phyloP scores from a whole-genome alignment of 2,113 vertebrate genomes.

The Oryzias melastigma region DNA sequence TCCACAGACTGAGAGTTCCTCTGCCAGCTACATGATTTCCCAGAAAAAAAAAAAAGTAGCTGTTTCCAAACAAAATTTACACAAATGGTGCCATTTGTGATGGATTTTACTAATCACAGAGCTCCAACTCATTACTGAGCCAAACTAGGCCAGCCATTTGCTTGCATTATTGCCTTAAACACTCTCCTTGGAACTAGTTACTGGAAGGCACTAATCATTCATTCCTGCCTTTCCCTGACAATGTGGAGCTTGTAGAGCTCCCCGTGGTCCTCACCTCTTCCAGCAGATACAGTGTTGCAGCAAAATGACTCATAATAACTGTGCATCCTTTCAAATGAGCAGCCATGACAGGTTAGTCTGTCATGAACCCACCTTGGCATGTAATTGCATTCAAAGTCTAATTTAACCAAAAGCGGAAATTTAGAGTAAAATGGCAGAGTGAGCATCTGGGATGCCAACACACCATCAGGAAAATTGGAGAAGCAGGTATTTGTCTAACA shows the following conservation, averaged over 20 bases:
- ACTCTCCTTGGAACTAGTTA: slow-evolving; percentile 47
- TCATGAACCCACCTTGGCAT: slow-evolving; percentile 57
- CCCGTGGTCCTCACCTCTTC: slow-evolving; percentile 39
- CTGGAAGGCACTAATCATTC: slow-evolving; percentile 56
- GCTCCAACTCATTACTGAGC: slow-evolving; percentile 52
- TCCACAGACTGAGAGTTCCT: slow-evolving; percentile 45
- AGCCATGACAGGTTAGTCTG: slow-evolving; percentile 35
- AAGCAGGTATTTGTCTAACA: slow-evolving; percentile 53
- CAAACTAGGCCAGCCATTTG: slow-evolving; percentile 57
- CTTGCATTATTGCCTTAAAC: slow-evolving; percentile 55
- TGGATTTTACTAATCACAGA: slow-evolving; percentile 56
- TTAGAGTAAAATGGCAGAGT: slow-evolving; percentile 48
- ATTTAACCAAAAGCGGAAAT: slow-evolving; percentile 60
- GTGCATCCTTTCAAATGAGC: slow-evolving; percentile 58
- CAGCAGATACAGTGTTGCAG: slow-evolving; percentile 33
- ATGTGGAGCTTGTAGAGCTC: slow-evolving; percentile 23
- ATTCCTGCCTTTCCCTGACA: slow-evolving; percentile 23
- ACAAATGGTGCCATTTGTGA: slow-evolving; percentile 55
- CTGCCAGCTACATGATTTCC: slow-evolving; percentile 47
- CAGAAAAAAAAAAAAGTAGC: slow-evolving; percentile 16
- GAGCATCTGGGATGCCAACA: slow-evolving; percentile 36
- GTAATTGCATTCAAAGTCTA: slow-evolving; percentile 73
- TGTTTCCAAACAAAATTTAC: slow-evolving; percentile 39
- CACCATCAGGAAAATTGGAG: slow-evolving; percentile 56
- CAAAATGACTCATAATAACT: slow-evolving; percentile 61